phyloP scores from a whole-genome alignment of 37 sponge, comb jelly and placozoan species.

The Beroe ovata region DNA sequence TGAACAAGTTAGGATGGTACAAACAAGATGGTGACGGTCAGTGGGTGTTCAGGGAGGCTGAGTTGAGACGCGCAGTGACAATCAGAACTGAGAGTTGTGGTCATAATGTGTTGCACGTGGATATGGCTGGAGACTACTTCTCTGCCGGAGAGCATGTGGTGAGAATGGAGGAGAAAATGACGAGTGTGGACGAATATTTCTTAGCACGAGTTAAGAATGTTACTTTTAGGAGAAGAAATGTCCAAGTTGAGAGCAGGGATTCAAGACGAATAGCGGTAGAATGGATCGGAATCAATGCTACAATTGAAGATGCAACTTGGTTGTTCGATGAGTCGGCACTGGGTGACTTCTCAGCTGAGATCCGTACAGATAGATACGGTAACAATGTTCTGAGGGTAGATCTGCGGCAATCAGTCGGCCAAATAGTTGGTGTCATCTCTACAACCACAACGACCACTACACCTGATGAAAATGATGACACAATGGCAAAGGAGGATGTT shows the following conservation, averaged over 20 bases:
- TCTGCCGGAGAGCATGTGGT: neutral
- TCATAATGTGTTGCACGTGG: neutral
- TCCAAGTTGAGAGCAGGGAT: neutral
- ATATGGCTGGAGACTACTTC: neutral
- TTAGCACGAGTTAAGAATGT: neutral
- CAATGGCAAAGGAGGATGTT: neutral
- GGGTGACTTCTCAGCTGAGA: neutral
- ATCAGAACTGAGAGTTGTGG: conserved; percentile 27
- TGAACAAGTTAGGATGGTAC: conserved; percentile 29
- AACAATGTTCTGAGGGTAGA: neutral
- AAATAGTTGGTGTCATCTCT: neutral
- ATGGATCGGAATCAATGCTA: neutral
- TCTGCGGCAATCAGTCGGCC: neutral
- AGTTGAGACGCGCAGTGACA: neutral
- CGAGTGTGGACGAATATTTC: neutral
- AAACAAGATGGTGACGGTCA: neutral
- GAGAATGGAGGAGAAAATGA: neutral
- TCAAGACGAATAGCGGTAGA: neutral
- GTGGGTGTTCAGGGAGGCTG: neutral
- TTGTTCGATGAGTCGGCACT: neutral
- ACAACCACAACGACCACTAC: no score
- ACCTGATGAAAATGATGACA: neutral
- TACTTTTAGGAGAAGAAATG: neutral
- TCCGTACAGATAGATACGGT: neutral
- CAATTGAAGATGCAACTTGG: neutral